These are phyloP conservation scores for Gallinago paraguaiae DNA, from an alignment of 2,113 vertebrate species.

Conservation along the genomic window DNA sequence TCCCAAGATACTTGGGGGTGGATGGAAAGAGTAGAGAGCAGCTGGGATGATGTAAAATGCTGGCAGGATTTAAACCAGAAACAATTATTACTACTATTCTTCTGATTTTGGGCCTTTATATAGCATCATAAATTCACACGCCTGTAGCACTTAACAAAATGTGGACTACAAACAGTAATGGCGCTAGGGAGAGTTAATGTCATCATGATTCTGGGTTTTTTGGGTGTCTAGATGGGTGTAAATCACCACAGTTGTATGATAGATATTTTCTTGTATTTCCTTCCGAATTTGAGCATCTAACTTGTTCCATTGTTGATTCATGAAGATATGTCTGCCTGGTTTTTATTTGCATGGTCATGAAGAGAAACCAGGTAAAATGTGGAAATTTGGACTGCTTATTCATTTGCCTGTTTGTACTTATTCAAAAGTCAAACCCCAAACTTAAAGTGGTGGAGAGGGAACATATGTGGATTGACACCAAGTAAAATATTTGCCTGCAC, in stretches of 20 bases:
- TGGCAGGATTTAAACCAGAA: conserved; percentile 13
- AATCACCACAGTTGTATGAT: neutral
- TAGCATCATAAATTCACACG: neutral
- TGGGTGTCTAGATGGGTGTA: neutral
- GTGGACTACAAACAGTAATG: neutral
- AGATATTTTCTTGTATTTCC: neutral
- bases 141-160: neutral
- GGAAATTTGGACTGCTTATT: conserved; percentile 1
- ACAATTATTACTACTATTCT: neutral
- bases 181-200: neutral
- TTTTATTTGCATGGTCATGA: neutral
- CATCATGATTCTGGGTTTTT: neutral
- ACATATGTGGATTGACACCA: neutral
- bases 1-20: neutral
- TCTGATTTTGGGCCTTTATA: neutral
- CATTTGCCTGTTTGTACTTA: neutral
- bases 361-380: conserved; percentile 11
- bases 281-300: neutral
- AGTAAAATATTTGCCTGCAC: conserved; percentile 27
- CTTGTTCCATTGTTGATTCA: neutral
- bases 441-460: neutral
- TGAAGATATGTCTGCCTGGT: neutral
- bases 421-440: neutral
- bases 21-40: neutral
- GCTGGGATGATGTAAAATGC: neutral